These are phyloP conservation scores for Pristionchus maxplancki DNA, from an alignment of 2,888 invertebrate species.

Conservation along the genomic window DNA sequence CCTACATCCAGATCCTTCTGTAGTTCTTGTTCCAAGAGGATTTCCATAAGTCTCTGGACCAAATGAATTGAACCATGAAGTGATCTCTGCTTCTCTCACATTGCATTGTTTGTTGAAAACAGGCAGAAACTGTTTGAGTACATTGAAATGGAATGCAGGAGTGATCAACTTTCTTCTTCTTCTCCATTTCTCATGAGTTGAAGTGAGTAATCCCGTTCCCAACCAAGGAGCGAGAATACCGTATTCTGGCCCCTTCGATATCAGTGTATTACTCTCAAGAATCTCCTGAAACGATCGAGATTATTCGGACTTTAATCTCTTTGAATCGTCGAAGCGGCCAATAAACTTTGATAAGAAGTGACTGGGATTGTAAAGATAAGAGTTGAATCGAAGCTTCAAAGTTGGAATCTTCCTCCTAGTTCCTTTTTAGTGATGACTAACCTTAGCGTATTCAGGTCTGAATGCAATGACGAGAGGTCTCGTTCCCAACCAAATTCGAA, in stretches of 20 bases:
- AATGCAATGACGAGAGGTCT: slow-evolving; percentile 59
- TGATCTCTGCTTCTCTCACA: slow-evolving; percentile 41
- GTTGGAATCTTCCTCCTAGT: not conserved
- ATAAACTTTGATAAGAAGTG: slow-evolving; percentile 4
- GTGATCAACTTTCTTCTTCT: slow-evolving; percentile 79
- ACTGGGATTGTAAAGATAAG: slow-evolving; percentile 1
- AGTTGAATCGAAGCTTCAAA: not conserved
- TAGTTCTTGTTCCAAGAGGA: not conserved
- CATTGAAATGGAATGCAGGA: slow-evolving; percentile 81
- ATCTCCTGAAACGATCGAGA: slow-evolving; percentile 60
- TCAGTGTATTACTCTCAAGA: slow-evolving; percentile 72
- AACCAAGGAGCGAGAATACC: slow-evolving; percentile 79
- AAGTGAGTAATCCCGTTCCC: slow-evolving; percentile 79
- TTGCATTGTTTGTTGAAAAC: slow-evolving; percentile 63
- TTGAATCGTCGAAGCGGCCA: not conserved
- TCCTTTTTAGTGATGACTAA: slow-evolving; percentile 32
- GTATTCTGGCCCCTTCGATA: slow-evolving; percentile 79
- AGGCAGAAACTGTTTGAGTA: slow-evolving; percentile 79
- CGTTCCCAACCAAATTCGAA: slow-evolving; percentile 63
- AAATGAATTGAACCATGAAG: not conserved
- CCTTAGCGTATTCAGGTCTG: slow-evolving; percentile 59
- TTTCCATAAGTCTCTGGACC: not conserved
- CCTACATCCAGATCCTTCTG: not conserved
- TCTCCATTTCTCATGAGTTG: slow-evolving; percentile 79
- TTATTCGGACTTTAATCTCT: not conserved